Percentiles rank a stretch among this genome's conserved stretches.
Conservation (phyloP, 2,797 vertebrate genomes). For the Pangasius krempfi region DNA sequence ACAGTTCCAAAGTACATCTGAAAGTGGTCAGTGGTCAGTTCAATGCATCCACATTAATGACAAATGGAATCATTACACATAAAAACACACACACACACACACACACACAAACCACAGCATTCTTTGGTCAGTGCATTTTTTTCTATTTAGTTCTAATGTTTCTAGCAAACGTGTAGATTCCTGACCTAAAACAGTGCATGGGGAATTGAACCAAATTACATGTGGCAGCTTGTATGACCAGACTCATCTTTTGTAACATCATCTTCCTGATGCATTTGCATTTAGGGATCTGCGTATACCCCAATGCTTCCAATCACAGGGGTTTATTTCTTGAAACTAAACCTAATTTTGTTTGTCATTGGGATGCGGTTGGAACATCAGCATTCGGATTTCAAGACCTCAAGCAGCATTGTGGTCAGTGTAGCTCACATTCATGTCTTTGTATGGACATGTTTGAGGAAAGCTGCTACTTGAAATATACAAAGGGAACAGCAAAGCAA, state of each 20-base stretch:
- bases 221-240: constrained; percentile 34
- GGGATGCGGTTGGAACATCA: constrained; percentile 70
- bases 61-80: constrained; percentile 29
- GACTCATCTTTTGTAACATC: constrained; percentile 39
- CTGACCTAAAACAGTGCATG: constrained; percentile 10
- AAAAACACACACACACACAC: constrained; percentile 26
- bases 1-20: constrained; percentile 14
- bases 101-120: constrained; percentile 35
- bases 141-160: constrained; percentile 37
- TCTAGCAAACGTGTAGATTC: constrained; percentile 41
- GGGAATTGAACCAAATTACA: constrained; percentile 38
- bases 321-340: constrained; percentile 60
- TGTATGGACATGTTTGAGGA: constrained; percentile 51
- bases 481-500: constrained; percentile 11
- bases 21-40: constrained; percentile 42
- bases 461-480: constrained; percentile 44
- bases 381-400: constrained; percentile 57
- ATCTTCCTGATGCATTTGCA: constrained; percentile 39
- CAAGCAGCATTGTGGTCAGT: constrained; percentile 56
- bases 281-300: constrained; percentile 33
- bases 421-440: constrained; percentile 60
- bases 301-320: constrained; percentile 34
- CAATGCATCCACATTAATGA: constrained; percentile 32
- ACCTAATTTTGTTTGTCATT: constrained; percentile 70
- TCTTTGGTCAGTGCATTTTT: constrained; percentile 32